Base-by-base conservation (phyloP, 2,797 vertebrate species). In the Pipistrellus nathusii region DNA sequence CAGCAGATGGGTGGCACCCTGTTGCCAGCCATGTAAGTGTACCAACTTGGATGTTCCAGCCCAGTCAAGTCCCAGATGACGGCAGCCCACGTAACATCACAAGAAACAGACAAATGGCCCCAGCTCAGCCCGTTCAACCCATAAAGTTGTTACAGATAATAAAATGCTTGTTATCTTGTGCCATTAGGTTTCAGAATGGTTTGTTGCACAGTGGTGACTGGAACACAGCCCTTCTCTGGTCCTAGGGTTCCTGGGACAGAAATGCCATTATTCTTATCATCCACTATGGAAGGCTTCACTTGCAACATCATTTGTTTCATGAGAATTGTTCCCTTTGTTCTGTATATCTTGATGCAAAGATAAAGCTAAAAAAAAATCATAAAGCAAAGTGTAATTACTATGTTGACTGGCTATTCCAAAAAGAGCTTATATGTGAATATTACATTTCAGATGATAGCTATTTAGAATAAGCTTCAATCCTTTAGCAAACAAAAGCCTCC, bases 161-260 rank as follows among this genome's bases (percentile, higher is more conserved):
- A 91, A 90, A 88, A 89, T 48, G 62, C 21, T 73, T 90, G 57
- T 18, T 69, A 46, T 44, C 78, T 66, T 64, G 76, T 30, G 44
- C 51, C 84, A 78, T 82, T 80, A 48, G 30, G 35, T 73, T 93
- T 53, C 0, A 35, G 66, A 27, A 27, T 64, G 51, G 55, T 83
- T 92, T 92, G 44, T 46, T 82, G 41, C 57, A 41, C 57, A 46
- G 15, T 20, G 44, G 44, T 72, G 69, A 68, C 5, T 82, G 32
- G 57, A 91, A 94, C 57, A 73, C 15, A 82, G 30, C 38, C 51
- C 12, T 75, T 51, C 12, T 59, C 73, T 89, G 76, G 46, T 25
- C 35, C 75, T 69, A 76, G 62, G 51, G 44, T 91, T 89, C 96
- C 91, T 92, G 55, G 35, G 96, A 85, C 57, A 96, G 55, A 92